These are phyloP conservation scores for Halisarca cf. caerulea DNA, from an alignment of 37 sponge, comb jelly and placozoan species.

Conservation along the genomic window DNA sequence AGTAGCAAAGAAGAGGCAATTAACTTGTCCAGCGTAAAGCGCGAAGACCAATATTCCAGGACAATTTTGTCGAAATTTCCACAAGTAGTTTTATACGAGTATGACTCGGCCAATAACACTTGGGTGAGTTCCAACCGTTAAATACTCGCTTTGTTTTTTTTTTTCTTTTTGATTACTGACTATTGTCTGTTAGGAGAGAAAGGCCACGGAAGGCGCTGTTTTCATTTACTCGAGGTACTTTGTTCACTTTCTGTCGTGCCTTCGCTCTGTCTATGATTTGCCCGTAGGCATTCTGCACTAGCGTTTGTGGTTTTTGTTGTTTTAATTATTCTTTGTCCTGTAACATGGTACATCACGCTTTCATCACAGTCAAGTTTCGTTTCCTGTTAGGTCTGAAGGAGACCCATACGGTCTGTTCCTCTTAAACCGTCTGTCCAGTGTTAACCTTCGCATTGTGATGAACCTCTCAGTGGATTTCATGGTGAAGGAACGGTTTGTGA, in stretches of 20 bases:
- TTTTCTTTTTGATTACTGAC: not conserved
- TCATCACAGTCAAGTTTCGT: too few relatives aligned
- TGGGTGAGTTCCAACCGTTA: constrained; percentile 55
- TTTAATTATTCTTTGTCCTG: too few relatives aligned
- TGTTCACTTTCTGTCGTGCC: too few relatives aligned
- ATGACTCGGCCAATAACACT: constrained; percentile 5
- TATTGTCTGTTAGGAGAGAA: constrained; percentile 47
- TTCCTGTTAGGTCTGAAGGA: constrained; percentile 23
- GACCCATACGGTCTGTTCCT: constrained; percentile 43
- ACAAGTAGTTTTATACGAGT: constrained; percentile 66
- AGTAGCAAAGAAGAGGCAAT: constrained; percentile 30
- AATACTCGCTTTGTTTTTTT: not conserved
- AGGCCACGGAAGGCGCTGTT: constrained; percentile 62
- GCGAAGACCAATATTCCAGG: constrained; percentile 26
- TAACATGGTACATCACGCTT: too few relatives aligned
- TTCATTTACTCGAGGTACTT: constrained; percentile 60
- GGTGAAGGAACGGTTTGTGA: constrained; percentile 47
- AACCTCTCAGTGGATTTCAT: constrained; percentile 34
- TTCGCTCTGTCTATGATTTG: not conserved
- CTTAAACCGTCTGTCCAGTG: constrained; percentile 64
- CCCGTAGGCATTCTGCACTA: not conserved
- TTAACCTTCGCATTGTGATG: constrained; percentile 33
- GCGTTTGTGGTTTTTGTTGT: not conserved
- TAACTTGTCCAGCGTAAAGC: constrained; percentile 49
- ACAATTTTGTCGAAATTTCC: constrained; percentile 45